Evolutionary conservation across 2,888 invertebrate genomes (phyloP).

Genomic region (Aphidius colemani): DNA sequence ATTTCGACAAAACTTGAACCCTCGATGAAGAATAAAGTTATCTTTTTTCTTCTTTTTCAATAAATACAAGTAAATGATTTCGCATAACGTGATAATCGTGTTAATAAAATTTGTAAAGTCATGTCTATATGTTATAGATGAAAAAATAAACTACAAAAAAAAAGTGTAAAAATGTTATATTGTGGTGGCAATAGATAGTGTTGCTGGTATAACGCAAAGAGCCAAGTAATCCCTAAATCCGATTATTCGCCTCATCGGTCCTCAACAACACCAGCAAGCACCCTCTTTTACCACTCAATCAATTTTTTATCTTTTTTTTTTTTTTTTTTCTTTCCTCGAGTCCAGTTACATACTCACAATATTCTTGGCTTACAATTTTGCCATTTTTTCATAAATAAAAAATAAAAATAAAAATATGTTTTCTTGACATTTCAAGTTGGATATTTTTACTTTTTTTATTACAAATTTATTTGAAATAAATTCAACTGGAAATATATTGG

Average conservation of each 20-base stretch:
- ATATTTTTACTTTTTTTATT: too few relatives aligned
- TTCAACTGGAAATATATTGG: too few relatives aligned
- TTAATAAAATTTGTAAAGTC: constrained; percentile 37
- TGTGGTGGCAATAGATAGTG: constrained; percentile 29
- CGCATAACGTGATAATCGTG: constrained; percentile 33
- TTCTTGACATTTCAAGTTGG: neutral
- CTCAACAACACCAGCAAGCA: constrained; percentile 37
- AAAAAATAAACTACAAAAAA: constrained; percentile 13
- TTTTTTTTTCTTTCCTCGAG: neutral
- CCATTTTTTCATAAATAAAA: neutral
- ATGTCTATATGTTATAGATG: constrained; percentile 36
- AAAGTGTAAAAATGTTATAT: neutral
- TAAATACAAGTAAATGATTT: constrained; percentile 6
- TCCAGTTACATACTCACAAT: constrained; percentile 6
- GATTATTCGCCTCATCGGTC: constrained; percentile 57
- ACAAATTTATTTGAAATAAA: too few relatives aligned
- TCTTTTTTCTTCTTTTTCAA: neutral
- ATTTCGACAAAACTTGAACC: constrained; percentile 4
- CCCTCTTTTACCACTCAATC: constrained; percentile 35
- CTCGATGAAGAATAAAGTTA: neutral
- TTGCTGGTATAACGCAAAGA: constrained; percentile 44
- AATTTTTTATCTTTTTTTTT: constrained; percentile 23
- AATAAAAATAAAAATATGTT: neutral
- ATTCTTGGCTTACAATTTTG: neutral
- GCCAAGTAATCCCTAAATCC: constrained; percentile 56